Percentiles rank a stretch among this genome's conserved stretches.
phyloP scores from a whole-genome alignment of 2,113 vertebrate species.

The Picathartes gymnocephalus region DNA sequence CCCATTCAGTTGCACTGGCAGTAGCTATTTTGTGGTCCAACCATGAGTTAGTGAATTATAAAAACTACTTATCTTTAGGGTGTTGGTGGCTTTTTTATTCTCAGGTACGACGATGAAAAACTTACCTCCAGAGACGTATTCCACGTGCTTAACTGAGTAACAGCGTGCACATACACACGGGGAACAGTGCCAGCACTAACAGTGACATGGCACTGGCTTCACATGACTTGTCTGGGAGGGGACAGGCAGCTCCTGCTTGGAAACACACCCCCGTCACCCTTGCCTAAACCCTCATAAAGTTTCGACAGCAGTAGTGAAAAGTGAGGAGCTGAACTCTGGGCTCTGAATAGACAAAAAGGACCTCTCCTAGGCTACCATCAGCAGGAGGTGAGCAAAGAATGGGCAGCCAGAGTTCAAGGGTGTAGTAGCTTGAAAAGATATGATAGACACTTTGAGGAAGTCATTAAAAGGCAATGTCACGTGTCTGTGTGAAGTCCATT shows the following conservation, averaged over 20 bases:
- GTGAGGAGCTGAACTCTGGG: neutral
- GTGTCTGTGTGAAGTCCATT: neutral
- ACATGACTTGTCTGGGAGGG: conserved; percentile 55
- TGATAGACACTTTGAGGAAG: neutral
- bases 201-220: conserved; percentile 28
- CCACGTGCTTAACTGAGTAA: neutral
- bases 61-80: neutral
- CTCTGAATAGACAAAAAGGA: neutral
- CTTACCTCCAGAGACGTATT: neutral
- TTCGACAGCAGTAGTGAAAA: neutral
- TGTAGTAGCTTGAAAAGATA: neutral
- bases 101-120: neutral
- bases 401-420: neutral
- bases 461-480: neutral
- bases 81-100: neutral
- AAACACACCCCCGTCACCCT: neutral
- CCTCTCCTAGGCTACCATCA: neutral
- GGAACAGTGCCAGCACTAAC: neutral
- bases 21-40: neutral
- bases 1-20: neutral
- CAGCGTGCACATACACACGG: neutral
- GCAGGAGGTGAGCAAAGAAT: conserved; percentile 20
- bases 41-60: neutral
- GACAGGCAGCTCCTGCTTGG: conserved; percentile 38
- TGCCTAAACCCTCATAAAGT: neutral